Base-by-base conservation (phyloP, 2,797 vertebrate genomes). In the Dicrostonyx torquatus region DNA sequence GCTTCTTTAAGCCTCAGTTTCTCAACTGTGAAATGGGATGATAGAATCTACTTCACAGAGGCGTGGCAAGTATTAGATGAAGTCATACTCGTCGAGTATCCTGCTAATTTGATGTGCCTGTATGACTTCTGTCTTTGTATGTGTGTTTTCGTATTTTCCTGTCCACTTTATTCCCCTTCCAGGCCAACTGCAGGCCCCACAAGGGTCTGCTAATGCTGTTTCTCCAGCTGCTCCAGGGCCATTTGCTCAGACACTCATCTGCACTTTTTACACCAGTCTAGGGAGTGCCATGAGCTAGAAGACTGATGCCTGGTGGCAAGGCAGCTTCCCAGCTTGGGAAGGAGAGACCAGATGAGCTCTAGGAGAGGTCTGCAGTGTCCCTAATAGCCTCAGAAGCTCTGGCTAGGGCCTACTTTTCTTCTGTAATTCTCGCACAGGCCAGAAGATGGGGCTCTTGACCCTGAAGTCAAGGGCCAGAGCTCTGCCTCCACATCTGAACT, bases 371-470 rank as follows among this genome's bases (percentile, higher is more conserved):
- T n/a, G 50, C 43, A 53, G 77, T 0, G 34, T 31, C 50, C 83
- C 37, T 40, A n/a, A 5, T 45, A 13, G 76, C 83, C 75, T 75
- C 9, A 1, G 80, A 62, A 11, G 55, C 80, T 17, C 43, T 72
- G n/a, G 80, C 40, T 22, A 45, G 90, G 87, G 70, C 83, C 93
- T 86, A 66, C 53, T 90, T 95, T 40, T 37, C 87, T 53, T 93
- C 87, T 96, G 95, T 95, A 97, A 94, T 97, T 96, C 95, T 88
- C 64, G 88, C 37, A 62, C 0, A 24, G 45, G 58, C 97, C 97
- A 96, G 95, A 93, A 97, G 97, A 93, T 97, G 97, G 97, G 53
- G 96, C 97, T 95, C 96, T 94, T 91, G 91, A 96, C 94, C 80
- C 93, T 96, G 88, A 43, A 95, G 94, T 97, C 91, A 93, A 93